These are phyloP conservation scores for Cyprinodon brontotheroides DNA, from an alignment of 2,113 vertebrate species.

Conservation along the genomic window DNA sequence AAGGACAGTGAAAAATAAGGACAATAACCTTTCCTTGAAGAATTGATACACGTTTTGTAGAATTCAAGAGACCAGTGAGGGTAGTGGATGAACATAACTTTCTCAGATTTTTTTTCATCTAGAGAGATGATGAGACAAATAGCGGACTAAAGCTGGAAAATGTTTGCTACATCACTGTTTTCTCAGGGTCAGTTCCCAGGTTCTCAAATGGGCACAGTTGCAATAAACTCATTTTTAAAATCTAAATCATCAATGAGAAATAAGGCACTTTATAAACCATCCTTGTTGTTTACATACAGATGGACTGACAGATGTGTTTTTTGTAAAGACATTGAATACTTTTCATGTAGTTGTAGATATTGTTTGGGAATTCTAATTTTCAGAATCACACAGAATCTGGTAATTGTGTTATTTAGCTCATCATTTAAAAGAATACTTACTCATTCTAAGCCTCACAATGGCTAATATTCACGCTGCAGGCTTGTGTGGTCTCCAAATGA, in stretches of 20 bases:
- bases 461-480: constrained; percentile 45
- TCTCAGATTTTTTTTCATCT: not conserved
- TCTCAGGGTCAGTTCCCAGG: not conserved
- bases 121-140: not conserved
- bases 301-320: not conserved
- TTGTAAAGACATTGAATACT: not conserved
- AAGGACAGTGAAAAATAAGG: not conserved
- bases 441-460: constrained; percentile 51
- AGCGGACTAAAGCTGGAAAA: not conserved
- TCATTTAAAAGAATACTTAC: constrained; percentile 46
- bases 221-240: not conserved
- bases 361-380: constrained; percentile 2
- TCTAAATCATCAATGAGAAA: not conserved
- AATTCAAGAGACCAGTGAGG: not conserved
- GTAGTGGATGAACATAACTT: not conserved
- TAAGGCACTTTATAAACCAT: not conserved
- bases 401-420: constrained; percentile 31
- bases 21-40: no score
- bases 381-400: constrained; percentile 19
- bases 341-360: not conserved
- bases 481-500: constrained; percentile 55
- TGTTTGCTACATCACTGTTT: not conserved
- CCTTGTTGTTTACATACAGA: not conserved
- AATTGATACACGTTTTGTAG: not conserved
- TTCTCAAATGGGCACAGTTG: not conserved